Conservation (phyloP, 2,888 invertebrate species). For the Nebria salina region DNA sequence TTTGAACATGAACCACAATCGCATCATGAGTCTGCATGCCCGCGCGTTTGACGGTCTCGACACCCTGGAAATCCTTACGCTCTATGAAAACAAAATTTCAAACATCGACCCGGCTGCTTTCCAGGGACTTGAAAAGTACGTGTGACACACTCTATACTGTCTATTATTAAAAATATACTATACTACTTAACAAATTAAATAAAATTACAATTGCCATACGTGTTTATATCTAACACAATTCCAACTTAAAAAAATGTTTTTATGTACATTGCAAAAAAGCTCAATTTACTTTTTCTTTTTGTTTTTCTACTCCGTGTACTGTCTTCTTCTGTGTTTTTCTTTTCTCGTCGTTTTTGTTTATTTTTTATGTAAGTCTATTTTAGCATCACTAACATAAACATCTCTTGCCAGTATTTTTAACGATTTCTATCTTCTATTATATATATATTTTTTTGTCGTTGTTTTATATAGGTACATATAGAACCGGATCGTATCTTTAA, state of each 20-base stretch:
- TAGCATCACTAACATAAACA: not conserved
- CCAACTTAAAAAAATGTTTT: not conserved
- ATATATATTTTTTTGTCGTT: not conserved
- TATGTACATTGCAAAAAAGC: not conserved
- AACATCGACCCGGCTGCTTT: conserved; percentile 85
- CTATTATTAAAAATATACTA: no score
- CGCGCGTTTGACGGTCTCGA: conserved; percentile 88
- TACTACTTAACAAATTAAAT: no score
- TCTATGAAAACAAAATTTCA: conserved; percentile 87
- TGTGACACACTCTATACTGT: conserved; percentile 52
- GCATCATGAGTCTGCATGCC: conserved; percentile 79
- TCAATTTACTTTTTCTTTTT: not conserved
- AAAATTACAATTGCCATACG: not conserved
- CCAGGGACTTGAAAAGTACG: conserved; percentile 87
- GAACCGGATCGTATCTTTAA: not conserved
- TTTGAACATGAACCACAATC: conserved; percentile 89
- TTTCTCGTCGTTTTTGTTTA: not conserved
- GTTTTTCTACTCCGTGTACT: not conserved
- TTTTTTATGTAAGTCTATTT: not conserved
- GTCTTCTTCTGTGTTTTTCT: not conserved
- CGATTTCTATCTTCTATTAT: not conserved
- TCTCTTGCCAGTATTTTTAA: not conserved
- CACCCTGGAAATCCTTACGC: conserved; percentile 84
- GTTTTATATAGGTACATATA: not conserved
- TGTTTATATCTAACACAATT: not conserved